Evolutionary conservation across 1,140 invertebrate genomes (phyloP).

Genomic region (Anoplophora glabripennis): DNA sequence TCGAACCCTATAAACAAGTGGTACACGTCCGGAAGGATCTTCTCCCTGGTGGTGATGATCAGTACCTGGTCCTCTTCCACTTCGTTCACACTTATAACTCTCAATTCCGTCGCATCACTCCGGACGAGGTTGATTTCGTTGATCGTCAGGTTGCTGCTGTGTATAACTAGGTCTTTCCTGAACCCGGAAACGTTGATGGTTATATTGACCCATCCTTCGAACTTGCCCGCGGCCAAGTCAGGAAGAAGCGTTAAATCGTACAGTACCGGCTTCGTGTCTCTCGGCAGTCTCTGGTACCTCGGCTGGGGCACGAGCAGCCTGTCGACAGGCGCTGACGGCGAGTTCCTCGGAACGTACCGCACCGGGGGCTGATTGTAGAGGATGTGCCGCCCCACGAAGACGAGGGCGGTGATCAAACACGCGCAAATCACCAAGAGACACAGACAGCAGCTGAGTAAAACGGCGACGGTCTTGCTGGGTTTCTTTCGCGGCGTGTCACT

Average conservation of each 20-base stretch:
- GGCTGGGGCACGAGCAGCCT: not conserved
- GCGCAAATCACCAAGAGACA: constrained; percentile 51
- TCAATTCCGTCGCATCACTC: constrained; percentile 15
- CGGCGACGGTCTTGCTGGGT: constrained; percentile 27
- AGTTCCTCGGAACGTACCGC: constrained; percentile 10
- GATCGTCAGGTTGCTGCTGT: constrained; percentile 65
- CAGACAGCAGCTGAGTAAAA: constrained; percentile 50
- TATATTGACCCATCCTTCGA: constrained; percentile 72
- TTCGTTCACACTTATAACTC: constrained; percentile 49
- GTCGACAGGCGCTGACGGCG: not conserved
- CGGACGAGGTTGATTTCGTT: constrained; percentile 45
- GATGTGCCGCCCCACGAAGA: constrained; percentile 51
- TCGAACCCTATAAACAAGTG: constrained; percentile 63
- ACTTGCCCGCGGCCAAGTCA: constrained; percentile 65
- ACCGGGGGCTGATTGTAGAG: constrained; percentile 22
- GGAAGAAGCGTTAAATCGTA: constrained; percentile 77
- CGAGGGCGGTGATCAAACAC: constrained; percentile 50
- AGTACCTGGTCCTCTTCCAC: constrained; percentile 64
- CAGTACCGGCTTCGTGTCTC: constrained; percentile 63
- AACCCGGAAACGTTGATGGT: constrained; percentile 57
- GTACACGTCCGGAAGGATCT: constrained; percentile 60
- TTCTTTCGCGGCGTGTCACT: constrained; percentile 17
- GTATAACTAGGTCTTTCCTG: constrained; percentile 64
- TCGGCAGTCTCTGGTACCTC: constrained; percentile 58
- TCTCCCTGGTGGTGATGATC: constrained; percentile 56